phyloP scores from a whole-genome alignment of 2,797 vertebrate genomes.

The Etheostoma nigrum region DNA sequence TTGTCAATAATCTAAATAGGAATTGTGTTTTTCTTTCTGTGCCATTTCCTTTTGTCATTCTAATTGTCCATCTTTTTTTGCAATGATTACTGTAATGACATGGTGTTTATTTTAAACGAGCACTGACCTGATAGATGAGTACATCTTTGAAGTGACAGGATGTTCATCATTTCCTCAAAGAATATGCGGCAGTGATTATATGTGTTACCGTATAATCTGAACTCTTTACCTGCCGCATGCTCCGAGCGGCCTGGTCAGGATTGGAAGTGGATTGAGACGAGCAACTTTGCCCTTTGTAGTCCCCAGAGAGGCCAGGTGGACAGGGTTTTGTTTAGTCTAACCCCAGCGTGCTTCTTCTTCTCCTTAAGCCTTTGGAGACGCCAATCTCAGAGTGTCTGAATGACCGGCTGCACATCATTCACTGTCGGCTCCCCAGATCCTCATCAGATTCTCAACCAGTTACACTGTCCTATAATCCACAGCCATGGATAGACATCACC shows the following conservation, averaged over 20 bases:
- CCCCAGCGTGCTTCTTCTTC: slow-evolving; percentile 47
- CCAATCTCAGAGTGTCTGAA: slow-evolving; percentile 53
- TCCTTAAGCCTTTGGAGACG: slow-evolving; percentile 68
- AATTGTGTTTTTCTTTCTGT: neutral
- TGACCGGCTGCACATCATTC: slow-evolving; percentile 63
- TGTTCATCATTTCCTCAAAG: slow-evolving; percentile 4
- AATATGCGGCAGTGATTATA: slow-evolving; percentile 23
- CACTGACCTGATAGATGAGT: slow-evolving; percentile 1
- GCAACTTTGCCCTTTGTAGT: slow-evolving; percentile 59
- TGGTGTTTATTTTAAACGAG: neutral
- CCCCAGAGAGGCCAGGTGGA: slow-evolving; percentile 44
- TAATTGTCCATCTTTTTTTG: neutral
- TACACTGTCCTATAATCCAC: neutral
- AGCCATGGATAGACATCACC: neutral
- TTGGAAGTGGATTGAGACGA: slow-evolving; percentile 44
- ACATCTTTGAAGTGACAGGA: slow-evolving; percentile 35
- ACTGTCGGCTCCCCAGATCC: slow-evolving; percentile 40
- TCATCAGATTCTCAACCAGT: neutral
- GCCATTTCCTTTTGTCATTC: slow-evolving; percentile 5
- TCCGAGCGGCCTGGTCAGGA: slow-evolving; percentile 19
- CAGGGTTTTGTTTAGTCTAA: slow-evolving; percentile 72
- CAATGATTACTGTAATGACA: neutral
- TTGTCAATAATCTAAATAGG: neutral
- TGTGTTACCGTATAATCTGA: slow-evolving; percentile 11
- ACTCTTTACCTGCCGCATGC: slow-evolving; percentile 47